Evolutionary conservation across 1,140 invertebrate species (phyloP).

Genomic region (Diabrotica undecimpunctata): DNA sequence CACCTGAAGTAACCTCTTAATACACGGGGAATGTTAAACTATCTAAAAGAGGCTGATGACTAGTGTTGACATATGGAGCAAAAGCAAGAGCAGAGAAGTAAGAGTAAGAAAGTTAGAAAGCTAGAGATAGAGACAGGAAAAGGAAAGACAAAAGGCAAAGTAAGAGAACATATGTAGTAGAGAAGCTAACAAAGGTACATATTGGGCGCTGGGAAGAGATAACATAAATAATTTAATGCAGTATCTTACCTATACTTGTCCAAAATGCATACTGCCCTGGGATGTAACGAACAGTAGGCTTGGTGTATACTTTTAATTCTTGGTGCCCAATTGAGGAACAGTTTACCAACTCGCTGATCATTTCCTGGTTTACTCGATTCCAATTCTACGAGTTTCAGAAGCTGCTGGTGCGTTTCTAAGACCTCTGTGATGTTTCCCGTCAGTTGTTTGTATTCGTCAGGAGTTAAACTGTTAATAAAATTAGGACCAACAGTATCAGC

Average conservation of each 20-base stretch:
- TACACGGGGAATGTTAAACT: too few relatives aligned
- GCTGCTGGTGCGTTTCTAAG: constrained; percentile 74
- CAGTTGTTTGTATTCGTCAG: constrained; percentile 80
- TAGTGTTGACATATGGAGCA: too few relatives aligned
- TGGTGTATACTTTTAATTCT: constrained; percentile 82
- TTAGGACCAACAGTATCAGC: background rate
- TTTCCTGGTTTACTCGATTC: constrained; percentile 62
- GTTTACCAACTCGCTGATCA: constrained; percentile 84
- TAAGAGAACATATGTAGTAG: too few relatives aligned
- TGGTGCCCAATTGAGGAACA: constrained; percentile 85
- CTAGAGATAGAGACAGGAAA: too few relatives aligned
- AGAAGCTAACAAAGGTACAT: too few relatives aligned
- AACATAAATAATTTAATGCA: too few relatives aligned
- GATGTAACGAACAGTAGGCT: constrained; percentile 84
- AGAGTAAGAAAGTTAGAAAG: too few relatives aligned
- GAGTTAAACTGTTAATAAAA: constrained; percentile 64
- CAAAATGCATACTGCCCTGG: constrained; percentile 84
- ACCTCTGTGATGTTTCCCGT: constrained; percentile 87
- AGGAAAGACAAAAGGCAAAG: too few relatives aligned
- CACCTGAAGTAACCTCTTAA: too few relatives aligned
- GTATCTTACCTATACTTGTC: constrained; percentile 78
- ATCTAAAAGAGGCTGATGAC: too few relatives aligned
- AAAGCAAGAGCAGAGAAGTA: too few relatives aligned
- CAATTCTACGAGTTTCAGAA: constrained; percentile 74
- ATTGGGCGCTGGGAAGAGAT: too few relatives aligned